These are phyloP conservation scores for Neoniphon sammara DNA, from an alignment of 2,797 vertebrate species.

Conservation along the genomic window DNA sequence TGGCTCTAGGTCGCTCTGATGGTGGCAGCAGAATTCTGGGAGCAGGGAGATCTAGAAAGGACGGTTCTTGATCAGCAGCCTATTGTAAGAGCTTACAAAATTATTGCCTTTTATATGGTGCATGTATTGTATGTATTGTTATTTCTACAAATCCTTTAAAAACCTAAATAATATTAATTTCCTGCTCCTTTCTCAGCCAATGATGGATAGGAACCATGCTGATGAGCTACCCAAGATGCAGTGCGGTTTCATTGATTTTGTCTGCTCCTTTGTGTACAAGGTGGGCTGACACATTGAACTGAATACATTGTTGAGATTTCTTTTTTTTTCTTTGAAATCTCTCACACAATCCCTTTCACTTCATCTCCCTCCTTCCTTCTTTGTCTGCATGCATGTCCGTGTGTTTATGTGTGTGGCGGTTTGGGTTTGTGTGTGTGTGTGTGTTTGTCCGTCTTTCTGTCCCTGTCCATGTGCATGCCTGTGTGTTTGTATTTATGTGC, in stretches of 20 bases:
- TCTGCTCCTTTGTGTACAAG: conserved; percentile 97
- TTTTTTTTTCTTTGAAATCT: not conserved
- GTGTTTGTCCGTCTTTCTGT: not conserved
- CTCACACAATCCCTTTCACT: not conserved
- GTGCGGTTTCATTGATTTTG: conserved; percentile 96
- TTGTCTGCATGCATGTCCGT: not conserved
- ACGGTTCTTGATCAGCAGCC: conserved; percentile 93
- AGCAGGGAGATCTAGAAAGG: conserved; percentile 94
- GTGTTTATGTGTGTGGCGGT: not conserved
- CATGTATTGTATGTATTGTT: not conserved
- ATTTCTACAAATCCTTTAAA: not conserved
- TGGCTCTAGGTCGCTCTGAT: conserved; percentile 88
- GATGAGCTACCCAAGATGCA: conserved; percentile 95
- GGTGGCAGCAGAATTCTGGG: conserved; percentile 89
- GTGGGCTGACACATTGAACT: conserved; percentile 67
- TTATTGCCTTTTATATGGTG: not conserved
- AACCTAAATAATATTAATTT: not conserved
- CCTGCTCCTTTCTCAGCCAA: conserved; percentile 82
- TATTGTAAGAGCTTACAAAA: conserved; percentile 78
- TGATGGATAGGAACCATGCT: conserved; percentile 95
- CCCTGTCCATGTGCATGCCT: not conserved
- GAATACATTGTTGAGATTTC: not conserved
- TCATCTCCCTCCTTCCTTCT: not conserved
- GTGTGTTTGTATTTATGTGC: conserved; percentile 2
- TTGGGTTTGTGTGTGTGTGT: not conserved